These are phyloP conservation scores for Copidosoma floridanum DNA, from an alignment of 1,140 invertebrate genomes.

Conservation along the genomic window DNA sequence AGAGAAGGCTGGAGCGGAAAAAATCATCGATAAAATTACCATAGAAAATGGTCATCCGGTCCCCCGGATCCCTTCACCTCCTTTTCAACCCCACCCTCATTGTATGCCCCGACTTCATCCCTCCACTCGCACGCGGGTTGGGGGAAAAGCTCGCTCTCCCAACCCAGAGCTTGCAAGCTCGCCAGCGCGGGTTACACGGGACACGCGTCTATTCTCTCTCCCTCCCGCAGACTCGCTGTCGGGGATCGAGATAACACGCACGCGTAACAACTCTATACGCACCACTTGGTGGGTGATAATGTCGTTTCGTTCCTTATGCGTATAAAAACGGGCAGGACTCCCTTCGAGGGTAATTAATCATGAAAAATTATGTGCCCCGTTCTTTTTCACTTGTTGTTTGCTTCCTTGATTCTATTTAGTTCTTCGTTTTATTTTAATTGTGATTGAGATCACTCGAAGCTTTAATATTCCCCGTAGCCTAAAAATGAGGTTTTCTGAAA, in stretches of 20 bases:
- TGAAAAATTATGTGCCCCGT: slow-evolving; percentile 12
- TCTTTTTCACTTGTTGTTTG: too few relatives aligned
- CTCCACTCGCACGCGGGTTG: not conserved
- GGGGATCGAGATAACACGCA: not conserved
- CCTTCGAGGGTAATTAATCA: slow-evolving; percentile 24
- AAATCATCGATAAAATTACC: slow-evolving; percentile 29
- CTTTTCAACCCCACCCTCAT: not conserved
- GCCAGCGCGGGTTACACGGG: not conserved
- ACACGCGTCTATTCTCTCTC: not conserved
- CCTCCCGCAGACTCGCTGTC: not conserved
- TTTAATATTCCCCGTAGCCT: too few relatives aligned
- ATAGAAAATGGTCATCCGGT: slow-evolving; percentile 24
- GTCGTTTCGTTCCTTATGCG: not conserved
- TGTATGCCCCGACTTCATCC: not conserved
- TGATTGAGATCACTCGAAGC: too few relatives aligned
- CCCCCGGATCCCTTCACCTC: not conserved
- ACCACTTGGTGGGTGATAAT: slow-evolving; percentile 6
- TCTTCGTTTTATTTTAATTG: too few relatives aligned
- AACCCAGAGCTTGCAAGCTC: not conserved
- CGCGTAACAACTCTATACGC: too few relatives aligned
- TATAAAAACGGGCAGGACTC: not conserved
- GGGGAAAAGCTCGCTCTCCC: not conserved
- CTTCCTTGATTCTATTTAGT: too few relatives aligned
- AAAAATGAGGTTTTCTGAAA: too few relatives aligned
- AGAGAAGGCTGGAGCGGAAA: not conserved